Conservation (phyloP, 2,113 vertebrate genomes). For the Embiotoca jacksoni region DNA sequence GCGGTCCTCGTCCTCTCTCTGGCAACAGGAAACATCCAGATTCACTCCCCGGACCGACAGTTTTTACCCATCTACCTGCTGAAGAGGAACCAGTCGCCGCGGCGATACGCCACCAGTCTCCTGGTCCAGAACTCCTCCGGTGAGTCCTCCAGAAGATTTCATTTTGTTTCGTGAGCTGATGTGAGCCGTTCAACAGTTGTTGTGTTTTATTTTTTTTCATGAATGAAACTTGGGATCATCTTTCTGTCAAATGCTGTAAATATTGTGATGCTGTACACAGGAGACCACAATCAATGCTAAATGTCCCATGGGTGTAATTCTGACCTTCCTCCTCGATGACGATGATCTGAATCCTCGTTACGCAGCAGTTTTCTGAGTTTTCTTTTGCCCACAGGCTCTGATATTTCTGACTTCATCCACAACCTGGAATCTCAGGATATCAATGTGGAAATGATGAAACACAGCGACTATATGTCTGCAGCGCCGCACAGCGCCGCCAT, state of each 20-base stretch:
- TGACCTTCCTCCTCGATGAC: background rate
- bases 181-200: background rate
- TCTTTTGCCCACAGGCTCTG: slow-evolving; percentile 79
- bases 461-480: slow-evolving; percentile 87
- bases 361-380: background rate
- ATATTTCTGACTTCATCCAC: slow-evolving; percentile 86
- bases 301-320: background rate
- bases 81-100: slow-evolving; percentile 81
- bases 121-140: slow-evolving; percentile 94
- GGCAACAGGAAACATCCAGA: slow-evolving; percentile 91
- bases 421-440: slow-evolving; percentile 89
- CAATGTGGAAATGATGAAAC: slow-evolving; percentile 88
- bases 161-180: background rate
- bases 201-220: no score
- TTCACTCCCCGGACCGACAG: slow-evolving; percentile 86
- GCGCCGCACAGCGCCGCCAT: slow-evolving; percentile 94
- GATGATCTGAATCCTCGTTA: background rate
- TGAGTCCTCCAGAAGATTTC: slow-evolving; percentile 61
- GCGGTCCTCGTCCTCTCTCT: slow-evolving; percentile 90
- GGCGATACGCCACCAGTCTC: slow-evolving; percentile 89
- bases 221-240: background rate
- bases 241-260: slow-evolving; percentile 14
- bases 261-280: slow-evolving; percentile 19
- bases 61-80: slow-evolving; percentile 93
- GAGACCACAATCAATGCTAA: background rate